phyloP scores from a whole-genome alignment of 2,113 vertebrate genomes.

The Collichthys lucidus region DNA sequence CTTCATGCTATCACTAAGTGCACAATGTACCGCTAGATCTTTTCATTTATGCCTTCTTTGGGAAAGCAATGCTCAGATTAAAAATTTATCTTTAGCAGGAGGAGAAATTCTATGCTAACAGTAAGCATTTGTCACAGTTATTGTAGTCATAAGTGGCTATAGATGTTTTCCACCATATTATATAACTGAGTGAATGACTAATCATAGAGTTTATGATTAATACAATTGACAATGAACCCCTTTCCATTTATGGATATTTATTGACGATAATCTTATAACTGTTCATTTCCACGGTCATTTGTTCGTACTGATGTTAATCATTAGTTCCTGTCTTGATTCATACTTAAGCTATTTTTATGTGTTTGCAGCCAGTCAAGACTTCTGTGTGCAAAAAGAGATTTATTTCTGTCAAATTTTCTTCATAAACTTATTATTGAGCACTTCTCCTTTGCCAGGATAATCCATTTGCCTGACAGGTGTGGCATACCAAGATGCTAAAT shows the following conservation, averaged over 20 bases:
- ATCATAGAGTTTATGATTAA: background rate
- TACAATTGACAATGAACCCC: background rate
- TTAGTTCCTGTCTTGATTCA: background rate
- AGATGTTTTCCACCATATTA: constrained; percentile 8
- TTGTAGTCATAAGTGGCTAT: constrained; percentile 8
- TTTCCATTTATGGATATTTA: background rate
- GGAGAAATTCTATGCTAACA: background rate
- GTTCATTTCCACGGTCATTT: background rate
- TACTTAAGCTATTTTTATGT: background rate
- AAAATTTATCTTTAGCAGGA: background rate
- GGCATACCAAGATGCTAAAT: too few species aligned
- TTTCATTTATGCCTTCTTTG: constrained; percentile 1
- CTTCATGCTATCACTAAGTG: constrained; percentile 17
- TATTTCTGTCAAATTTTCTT: too few species aligned
- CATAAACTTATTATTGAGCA: too few species aligned
- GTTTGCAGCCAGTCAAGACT: background rate
- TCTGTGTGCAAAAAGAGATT: too few species aligned
- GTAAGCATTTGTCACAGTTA: constrained; percentile 5
- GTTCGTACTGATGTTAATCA: background rate
- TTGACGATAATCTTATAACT: background rate
- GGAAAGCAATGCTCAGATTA: background rate
- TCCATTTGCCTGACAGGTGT: too few species aligned
- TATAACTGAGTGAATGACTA: background rate
- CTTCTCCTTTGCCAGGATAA: too few species aligned
- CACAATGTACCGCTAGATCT: constrained; percentile 10